These are phyloP conservation scores for Cheilosia scutellata DNA, from an alignment of 2,888 invertebrate species.

Conservation along the genomic window DNA sequence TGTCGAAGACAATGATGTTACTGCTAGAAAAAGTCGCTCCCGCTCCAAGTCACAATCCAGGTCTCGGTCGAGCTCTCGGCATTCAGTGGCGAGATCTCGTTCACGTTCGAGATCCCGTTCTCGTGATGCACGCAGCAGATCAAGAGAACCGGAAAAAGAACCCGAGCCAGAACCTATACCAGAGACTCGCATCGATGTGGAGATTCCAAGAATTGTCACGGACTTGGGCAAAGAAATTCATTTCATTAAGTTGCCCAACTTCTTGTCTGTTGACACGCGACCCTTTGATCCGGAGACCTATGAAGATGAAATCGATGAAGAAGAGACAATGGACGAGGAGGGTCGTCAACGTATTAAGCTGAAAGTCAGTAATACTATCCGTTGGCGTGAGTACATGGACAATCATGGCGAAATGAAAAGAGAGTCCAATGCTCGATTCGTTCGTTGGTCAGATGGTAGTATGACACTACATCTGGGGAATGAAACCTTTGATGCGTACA, in stretches of 20 bases:
- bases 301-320: slow-evolving; percentile 99
- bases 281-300: slow-evolving; percentile 98
- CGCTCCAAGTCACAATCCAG: slow-evolving; percentile 79
- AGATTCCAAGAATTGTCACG: slow-evolving; percentile 97
- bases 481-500: slow-evolving; percentile 99
- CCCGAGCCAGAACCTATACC: slow-evolving; percentile 93
- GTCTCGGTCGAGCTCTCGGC: slow-evolving; percentile 80
- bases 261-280: slow-evolving; percentile 98
- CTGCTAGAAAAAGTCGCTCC: slow-evolving; percentile 79
- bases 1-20: slow-evolving; percentile 79
- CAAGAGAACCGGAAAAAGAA: slow-evolving; percentile 84
- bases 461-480: slow-evolving; percentile 98
- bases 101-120: slow-evolving; percentile 81
- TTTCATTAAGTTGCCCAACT: slow-evolving; percentile 98
- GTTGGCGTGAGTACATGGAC: slow-evolving; percentile 95
- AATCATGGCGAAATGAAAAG: slow-evolving; percentile 92
- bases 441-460: slow-evolving; percentile 99
- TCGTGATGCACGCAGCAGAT: slow-evolving; percentile 79
- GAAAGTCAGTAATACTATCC: slow-evolving; percentile 98
- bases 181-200: slow-evolving; percentile 97
- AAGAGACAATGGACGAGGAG: slow-evolving; percentile 98
- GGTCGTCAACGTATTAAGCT: slow-evolving; percentile 93
- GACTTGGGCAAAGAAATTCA: slow-evolving; percentile 96
- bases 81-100: slow-evolving; percentile 81
- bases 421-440: slow-evolving; percentile 97